phyloP scores from a whole-genome alignment of 2,888 invertebrate species.

The Pediacus dermestoides region DNA sequence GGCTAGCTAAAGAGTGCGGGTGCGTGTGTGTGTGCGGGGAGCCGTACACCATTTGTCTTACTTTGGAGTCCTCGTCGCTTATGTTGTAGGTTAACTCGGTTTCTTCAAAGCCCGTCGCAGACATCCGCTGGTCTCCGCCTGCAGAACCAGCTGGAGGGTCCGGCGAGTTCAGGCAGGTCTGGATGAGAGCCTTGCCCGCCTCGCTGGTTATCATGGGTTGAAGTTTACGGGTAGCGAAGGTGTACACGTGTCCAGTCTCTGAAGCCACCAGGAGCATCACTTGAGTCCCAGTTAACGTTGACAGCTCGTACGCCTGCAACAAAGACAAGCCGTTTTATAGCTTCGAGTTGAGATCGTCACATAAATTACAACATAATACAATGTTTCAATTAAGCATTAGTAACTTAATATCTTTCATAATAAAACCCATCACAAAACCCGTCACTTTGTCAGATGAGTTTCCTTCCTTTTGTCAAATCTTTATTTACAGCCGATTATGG shows the following conservation, averaged over 20 bases:
- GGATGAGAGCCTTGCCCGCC: slow-evolving; percentile 95
- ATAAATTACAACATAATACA: slow-evolving; percentile 18
- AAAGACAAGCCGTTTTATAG: slow-evolving; percentile 18
- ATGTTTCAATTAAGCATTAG: slow-evolving; percentile 17
- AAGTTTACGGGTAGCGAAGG: slow-evolving; percentile 96
- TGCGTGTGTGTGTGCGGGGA: slow-evolving; percentile 64
- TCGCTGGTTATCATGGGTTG: slow-evolving; percentile 99
- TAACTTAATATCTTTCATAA: slow-evolving; percentile 13
- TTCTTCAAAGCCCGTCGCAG: slow-evolving; percentile 97
- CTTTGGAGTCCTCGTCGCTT: slow-evolving; percentile 93
- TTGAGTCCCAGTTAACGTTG: slow-evolving; percentile 98
- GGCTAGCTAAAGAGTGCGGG: slow-evolving; percentile 55
- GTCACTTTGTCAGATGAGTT: slow-evolving; percentile 5
- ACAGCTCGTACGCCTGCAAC: slow-evolving; percentile 96
- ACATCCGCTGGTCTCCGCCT: slow-evolving; percentile 89
- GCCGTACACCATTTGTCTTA: slow-evolving; percentile 90
- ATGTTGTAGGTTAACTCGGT: slow-evolving; percentile 96
- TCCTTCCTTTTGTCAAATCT: slow-evolving; percentile 15
- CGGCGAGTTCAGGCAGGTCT: slow-evolving; percentile 97
- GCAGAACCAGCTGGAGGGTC: slow-evolving; percentile 73
- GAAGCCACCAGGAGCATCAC: slow-evolving; percentile 99
- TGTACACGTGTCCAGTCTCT: slow-evolving; percentile 99
- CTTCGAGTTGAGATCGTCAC: slow-evolving; percentile 18
- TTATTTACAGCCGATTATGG: slow-evolving; percentile 15
- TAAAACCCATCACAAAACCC: slow-evolving; percentile 10